Conservation (phyloP, 2,888 invertebrate genomes). For the Halictus quadricinctus region DNA sequence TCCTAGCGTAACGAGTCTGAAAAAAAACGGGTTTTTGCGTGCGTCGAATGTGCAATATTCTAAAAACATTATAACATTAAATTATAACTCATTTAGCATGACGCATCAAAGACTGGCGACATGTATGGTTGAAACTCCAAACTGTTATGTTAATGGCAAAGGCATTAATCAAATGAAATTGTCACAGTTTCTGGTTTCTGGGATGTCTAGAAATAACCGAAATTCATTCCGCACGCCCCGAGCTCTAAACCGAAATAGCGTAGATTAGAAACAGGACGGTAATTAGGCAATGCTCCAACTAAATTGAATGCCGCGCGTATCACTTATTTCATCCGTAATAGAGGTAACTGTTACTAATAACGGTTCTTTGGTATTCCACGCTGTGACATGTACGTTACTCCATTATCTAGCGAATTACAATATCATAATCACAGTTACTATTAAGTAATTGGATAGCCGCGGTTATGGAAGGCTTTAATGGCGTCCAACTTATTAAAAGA, state of each 20-base stretch:
- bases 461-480: too few species aligned
- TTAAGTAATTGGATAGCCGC: too few species aligned
- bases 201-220: not conserved
- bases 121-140: too few species aligned
- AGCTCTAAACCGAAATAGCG: not conserved
- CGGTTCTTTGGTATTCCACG: not conserved
- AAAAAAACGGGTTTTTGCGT: too few species aligned
- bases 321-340: not conserved
- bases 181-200: not conserved
- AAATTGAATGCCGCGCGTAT: not conserved
- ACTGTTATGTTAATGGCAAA: not conserved
- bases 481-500: too few species aligned
- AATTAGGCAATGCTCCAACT: not conserved
- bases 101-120: not conserved
- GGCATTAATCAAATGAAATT: not conserved
- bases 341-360: not conserved
- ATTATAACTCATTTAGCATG: not conserved
- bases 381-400: not conserved
- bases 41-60: not conserved
- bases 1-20: not conserved
- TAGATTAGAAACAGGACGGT: not conserved
- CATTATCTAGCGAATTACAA: too few species aligned
- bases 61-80: not conserved
- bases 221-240: not conserved
- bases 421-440: too few species aligned